Evolutionary conservation across 2,113 vertebrate species (phyloP).

Genomic region (Diphyllodes magnificus): DNA sequence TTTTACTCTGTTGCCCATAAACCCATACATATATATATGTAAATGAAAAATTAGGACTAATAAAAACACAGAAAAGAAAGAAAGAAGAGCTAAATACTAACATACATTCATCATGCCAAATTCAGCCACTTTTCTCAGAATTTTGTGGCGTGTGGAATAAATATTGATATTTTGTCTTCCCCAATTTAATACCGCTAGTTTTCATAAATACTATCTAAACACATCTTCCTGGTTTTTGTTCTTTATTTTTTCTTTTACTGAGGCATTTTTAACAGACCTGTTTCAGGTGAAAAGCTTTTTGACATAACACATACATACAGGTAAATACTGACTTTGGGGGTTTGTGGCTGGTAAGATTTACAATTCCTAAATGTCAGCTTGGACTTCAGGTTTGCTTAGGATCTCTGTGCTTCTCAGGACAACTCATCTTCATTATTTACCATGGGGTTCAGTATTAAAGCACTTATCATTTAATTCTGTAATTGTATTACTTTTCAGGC

Average conservation of each 20-base stretch:
- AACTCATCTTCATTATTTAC: neutral
- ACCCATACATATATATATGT: accelerated
- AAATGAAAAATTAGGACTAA: neutral
- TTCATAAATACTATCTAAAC: neutral
- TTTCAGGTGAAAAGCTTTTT: neutral
- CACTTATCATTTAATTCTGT: neutral
- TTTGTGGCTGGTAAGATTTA: neutral
- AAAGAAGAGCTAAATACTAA: neutral
- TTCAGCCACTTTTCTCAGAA: neutral
- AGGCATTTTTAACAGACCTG: neutral
- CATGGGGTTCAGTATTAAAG: neutral
- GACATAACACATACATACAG: neutral
- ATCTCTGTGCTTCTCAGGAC: neutral
- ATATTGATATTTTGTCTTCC: neutral
- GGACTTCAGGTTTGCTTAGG: neutral
- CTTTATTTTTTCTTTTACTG: neutral
- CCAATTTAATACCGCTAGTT: neutral
- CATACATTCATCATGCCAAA: neutral
- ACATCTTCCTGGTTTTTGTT: neutral
- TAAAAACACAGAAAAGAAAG: neutral
- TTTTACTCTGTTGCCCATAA: neutral
- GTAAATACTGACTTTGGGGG: neutral
- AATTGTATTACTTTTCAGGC: neutral
- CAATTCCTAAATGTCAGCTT: neutral
- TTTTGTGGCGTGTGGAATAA: neutral